These are phyloP conservation scores for Engystomops pustulosus DNA, from an alignment of 2,113 vertebrate genomes.

Conservation along the genomic window DNA sequence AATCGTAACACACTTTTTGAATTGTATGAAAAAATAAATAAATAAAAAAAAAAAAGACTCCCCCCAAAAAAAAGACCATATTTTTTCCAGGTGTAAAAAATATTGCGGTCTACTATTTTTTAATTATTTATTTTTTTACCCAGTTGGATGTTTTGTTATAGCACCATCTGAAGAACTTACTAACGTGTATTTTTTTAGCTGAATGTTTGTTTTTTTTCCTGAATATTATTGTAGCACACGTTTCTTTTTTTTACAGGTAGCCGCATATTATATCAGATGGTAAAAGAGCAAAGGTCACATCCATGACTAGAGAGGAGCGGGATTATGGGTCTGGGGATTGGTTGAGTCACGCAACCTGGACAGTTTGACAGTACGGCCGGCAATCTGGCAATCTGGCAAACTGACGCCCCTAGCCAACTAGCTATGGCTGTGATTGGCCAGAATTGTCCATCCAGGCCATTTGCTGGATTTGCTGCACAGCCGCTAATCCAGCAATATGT, in stretches of 20 bases:
- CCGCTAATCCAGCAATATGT: too few species aligned
- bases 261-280: not conserved
- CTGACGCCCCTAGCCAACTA: too few species aligned
- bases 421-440: too few species aligned
- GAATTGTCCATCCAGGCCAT: too few species aligned
- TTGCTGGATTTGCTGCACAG: too few species aligned
- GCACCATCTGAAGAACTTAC: not conserved
- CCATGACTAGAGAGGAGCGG: not conserved
- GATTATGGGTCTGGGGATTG: too few species aligned
- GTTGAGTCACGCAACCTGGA: too few species aligned
- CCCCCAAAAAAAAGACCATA: not conserved
- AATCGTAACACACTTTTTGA: not conserved
- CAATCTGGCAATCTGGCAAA: too few species aligned
- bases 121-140: too few species aligned
- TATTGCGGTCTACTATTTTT: not conserved
- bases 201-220: not conserved
- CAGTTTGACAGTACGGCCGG: too few species aligned
- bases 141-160: not conserved
- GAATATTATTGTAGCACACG: not conserved
- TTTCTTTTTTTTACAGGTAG: too few species aligned
- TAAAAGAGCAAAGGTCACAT: slow-evolving; percentile 8
- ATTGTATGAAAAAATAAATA: not conserved
- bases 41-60: not conserved
- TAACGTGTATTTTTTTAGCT: not conserved
- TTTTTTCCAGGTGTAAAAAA: slow-evolving; percentile 14